Conservation (phyloP, 2,113 vertebrate genomes). For the Cyanoramphus novaezelandiae region DNA sequence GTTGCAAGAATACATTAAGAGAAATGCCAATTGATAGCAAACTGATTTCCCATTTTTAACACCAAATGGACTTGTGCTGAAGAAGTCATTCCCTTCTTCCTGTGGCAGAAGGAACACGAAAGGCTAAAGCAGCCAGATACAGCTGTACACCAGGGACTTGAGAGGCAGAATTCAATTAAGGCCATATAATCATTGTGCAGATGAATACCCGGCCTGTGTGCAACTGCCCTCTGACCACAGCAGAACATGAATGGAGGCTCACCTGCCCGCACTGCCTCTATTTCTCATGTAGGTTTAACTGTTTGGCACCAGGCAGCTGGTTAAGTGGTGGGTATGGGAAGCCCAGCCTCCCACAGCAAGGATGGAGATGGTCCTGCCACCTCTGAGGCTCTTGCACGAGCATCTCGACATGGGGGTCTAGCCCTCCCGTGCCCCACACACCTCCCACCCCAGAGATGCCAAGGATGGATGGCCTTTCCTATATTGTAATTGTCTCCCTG, state of each 20-base stretch:
- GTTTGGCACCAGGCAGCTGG: neutral
- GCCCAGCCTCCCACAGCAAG: neutral
- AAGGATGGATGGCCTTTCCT: neutral
- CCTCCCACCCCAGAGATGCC: neutral
- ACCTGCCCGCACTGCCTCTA: neutral
- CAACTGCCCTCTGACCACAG: neutral
- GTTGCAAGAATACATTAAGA: constrained; percentile 54
- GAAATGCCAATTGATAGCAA: constrained; percentile 46
- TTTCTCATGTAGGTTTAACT: neutral
- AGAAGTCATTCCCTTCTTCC: neutral
- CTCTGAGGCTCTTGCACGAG: neutral
- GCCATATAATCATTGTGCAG: neutral
- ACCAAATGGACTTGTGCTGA: neutral
- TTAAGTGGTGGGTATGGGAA: accelerated
- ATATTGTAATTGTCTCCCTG: accelerated
- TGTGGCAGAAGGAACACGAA: neutral
- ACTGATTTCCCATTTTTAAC: constrained; percentile 57
- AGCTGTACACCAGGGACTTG: accelerated
- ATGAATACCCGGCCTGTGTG: neutral
- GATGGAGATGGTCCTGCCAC: neutral
- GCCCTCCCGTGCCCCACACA: accelerated
- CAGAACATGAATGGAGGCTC: neutral
- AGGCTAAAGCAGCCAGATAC: neutral
- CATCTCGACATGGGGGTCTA: accelerated
- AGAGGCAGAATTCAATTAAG: neutral